These are phyloP conservation scores for Ispidina picta DNA, from an alignment of 2,797 vertebrate genomes.

Conservation along the genomic window DNA sequence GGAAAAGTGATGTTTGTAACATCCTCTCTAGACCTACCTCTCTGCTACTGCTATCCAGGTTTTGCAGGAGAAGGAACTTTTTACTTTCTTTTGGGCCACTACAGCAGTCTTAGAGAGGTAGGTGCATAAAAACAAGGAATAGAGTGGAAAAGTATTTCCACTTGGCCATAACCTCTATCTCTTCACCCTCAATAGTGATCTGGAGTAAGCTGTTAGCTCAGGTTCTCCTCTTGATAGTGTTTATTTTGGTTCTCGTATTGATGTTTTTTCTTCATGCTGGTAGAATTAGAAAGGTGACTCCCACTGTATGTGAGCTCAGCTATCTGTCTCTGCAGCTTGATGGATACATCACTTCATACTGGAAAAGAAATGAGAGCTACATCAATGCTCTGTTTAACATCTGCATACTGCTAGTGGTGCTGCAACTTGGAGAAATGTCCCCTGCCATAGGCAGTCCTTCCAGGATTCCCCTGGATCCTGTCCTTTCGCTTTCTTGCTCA, in stretches of 20 bases:
- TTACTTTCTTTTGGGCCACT: not conserved
- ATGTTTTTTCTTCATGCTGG: not conserved
- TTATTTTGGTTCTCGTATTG: not conserved
- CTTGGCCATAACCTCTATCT: not conserved
- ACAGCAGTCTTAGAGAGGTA: not conserved
- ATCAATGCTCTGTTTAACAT: not conserved
- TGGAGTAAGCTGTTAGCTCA: not conserved
- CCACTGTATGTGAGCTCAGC: not conserved
- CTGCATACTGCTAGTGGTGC: not conserved
- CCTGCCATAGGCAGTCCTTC: not conserved
- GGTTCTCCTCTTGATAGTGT: not conserved
- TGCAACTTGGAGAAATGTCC: not conserved
- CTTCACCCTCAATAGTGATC: not conserved
- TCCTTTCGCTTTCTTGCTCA: not conserved
- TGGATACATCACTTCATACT: not conserved
- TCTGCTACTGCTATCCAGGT: not conserved
- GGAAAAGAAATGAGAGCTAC: not conserved
- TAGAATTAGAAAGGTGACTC: not conserved
- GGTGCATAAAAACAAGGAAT: not conserved
- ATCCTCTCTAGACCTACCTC: not conserved
- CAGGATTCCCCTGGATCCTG: accelerated
- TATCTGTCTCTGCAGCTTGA: not conserved
- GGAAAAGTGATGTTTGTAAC: not conserved
- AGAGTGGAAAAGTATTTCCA: not conserved
- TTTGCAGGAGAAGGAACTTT: not conserved